Evolutionary conservation across 2,888 invertebrate genomes (phyloP), one percentile per base, ranked within the genome.

Genomic region (Sipunculus nudus): DNA sequence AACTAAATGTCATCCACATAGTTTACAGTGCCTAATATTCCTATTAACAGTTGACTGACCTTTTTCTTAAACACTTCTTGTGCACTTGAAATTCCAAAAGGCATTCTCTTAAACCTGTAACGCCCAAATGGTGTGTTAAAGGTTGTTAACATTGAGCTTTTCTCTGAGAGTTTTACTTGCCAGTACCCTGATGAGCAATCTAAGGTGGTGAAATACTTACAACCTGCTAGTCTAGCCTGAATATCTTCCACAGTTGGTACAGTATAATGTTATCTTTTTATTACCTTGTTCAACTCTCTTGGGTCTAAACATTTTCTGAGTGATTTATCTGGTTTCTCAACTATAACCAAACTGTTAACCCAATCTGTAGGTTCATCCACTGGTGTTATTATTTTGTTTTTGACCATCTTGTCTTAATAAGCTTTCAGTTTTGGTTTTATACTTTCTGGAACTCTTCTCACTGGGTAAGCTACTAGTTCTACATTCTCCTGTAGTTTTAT

Each of bases 191-290:
- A 47, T n/a, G 53, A 29, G 2, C 63, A 54, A 47, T 71, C 69
- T 5, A 68, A 26, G 21, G 60, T 63, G 8, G 66, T 63, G 45
- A 74, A 74, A 2, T 45, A 32, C 28, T 32, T 63, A 2, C 64
- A 63, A 10, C 60, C 61, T 4, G 32, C 40, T 6, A 71, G 55
- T 8, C 54, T 41, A 1, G 67, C 59, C 1, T 59, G 26, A 13
- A 73, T 50, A 28, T 73, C 68, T 10, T 70, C 68, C 10, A 67
- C 8, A 0, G 70, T 68, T 25, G 45, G 65, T 23, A 57, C 41
- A 23, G 23, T 19, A 41, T 43, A 52, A 23, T 28, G 8, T 40
- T 52, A 38, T 2, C 53, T 21, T 45, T 45, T 39, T 19, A 52
- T 52, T 21, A 23, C 4, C 41, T 8, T 16, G 26, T 52, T 52